Evolutionary conservation across 2,113 vertebrate species (phyloP).

Genomic region (Sula dactylatra): DNA sequence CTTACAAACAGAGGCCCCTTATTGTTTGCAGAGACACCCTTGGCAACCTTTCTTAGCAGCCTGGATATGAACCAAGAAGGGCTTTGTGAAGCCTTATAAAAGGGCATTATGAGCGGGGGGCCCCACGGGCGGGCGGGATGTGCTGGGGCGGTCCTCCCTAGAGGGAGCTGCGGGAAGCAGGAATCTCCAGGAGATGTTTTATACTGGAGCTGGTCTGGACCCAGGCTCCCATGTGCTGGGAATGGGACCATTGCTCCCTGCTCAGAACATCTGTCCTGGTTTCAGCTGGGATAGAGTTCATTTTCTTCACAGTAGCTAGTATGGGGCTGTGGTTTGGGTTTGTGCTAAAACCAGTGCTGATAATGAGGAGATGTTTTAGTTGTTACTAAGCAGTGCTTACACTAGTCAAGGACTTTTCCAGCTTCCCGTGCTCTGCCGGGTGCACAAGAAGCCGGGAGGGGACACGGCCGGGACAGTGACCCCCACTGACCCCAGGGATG

Average conservation of each 20-base stretch:
- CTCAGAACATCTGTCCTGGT: neutral
- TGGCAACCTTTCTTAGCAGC: slow-evolving; percentile 35
- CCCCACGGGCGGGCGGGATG: neutral
- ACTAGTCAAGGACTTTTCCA: too few relatives aligned
- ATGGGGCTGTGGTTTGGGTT: too few relatives aligned
- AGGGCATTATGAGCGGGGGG: slow-evolving; percentile 22
- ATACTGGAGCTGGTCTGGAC: neutral
- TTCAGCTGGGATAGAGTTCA: too few relatives aligned
- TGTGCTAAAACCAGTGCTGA: too few relatives aligned
- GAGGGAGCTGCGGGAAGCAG: neutral
- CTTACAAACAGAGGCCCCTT: slow-evolving; percentile 39
- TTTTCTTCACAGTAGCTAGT: too few relatives aligned
- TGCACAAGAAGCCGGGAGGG: too few relatives aligned
- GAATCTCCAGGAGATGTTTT: neutral
- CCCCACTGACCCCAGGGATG: too few relatives aligned
- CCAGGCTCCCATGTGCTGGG: neutral
- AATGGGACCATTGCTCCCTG: neutral
- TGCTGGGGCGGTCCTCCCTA: neutral
- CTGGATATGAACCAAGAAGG: slow-evolving; percentile 54
- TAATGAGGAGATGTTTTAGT: too few relatives aligned
- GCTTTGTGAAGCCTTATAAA: slow-evolving; percentile 62
- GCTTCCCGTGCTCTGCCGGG: too few relatives aligned
- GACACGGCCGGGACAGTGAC: too few relatives aligned
- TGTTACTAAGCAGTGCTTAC: too few relatives aligned
- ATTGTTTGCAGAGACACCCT: slow-evolving; percentile 54